Evolutionary conservation across 2,888 invertebrate species (phyloP), one percentile per base, ranked within the genome.

Genomic region (Drosophila colorata): DNA sequence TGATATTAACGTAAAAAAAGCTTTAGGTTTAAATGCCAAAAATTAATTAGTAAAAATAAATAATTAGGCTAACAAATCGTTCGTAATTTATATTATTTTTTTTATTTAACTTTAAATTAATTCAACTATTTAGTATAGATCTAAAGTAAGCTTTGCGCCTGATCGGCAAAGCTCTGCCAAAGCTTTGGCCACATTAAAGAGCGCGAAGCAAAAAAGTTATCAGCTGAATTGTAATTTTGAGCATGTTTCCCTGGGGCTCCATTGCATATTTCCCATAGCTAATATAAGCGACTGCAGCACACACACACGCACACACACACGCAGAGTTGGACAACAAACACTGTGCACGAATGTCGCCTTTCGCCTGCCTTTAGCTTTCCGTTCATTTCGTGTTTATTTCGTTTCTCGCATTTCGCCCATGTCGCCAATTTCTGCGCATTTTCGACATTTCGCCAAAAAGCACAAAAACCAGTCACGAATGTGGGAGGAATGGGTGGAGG

Each of bases 371-470:
- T 25, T 56, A 57, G 51, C 55, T 56, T 76, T 67, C 52, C 61
- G 60, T 65, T 70, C 37, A 35, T 56, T 60, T 65, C 52, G 70
- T 66, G 70, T 59, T 70, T 48, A 57, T 75, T 75, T 75, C 58
- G 60, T 40, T 68, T 44, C 69, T 72, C 80, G 59, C 66, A 71
- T 69, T 69, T 77, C 53, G 79, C 58, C 52, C 73, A 70, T 78
- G 78, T 80, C 84, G 81, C 79, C 80, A 84, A 84, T 78, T 81
- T 77, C 77, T 86, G 78, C 71, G 56, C 69, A 66, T 59, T 69
- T 74, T 74, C 74, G 67, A 78, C 69, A 71, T 79, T 69, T 82
- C 69, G 80, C 84, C 80, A 77, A 80, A 82, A 86, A 77, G 80
- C 80, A 83, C 80, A 83, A 72, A 66, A 64, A 14, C 51, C 44